These are phyloP conservation scores for Drosophila nr. fundita DNA, from an alignment of 2,888 invertebrate genomes.

Conservation along the genomic window DNA sequence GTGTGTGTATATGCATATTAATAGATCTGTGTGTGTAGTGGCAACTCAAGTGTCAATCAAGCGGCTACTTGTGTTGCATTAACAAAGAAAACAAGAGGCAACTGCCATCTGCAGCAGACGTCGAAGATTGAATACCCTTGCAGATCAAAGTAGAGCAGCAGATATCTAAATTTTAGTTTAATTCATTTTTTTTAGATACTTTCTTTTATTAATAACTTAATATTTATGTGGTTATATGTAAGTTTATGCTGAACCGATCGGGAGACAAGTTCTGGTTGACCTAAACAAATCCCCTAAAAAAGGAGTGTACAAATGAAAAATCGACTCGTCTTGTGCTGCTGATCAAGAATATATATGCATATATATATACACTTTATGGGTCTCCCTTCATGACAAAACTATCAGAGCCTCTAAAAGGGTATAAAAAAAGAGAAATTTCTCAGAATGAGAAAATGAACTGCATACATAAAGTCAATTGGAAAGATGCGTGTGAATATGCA, in stretches of 20 bases:
- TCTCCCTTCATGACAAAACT: background rate
- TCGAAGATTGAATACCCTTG: background rate
- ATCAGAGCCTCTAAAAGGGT: background rate
- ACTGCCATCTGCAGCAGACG: background rate
- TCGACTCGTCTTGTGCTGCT: background rate
- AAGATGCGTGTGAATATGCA: constrained; percentile 29
- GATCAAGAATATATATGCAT: background rate
- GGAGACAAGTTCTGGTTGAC: background rate
- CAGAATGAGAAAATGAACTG: constrained; percentile 63
- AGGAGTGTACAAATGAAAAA: no score
- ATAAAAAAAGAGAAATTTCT: constrained; percentile 48
- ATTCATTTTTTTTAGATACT: background rate
- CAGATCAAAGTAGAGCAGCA: background rate
- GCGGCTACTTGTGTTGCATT: constrained; percentile 64
- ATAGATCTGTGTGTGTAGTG: constrained; percentile 26
- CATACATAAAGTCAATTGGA: constrained; percentile 53
- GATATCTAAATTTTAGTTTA: background rate
- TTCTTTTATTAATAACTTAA: background rate
- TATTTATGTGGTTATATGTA: background rate
- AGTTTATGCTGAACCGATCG: background rate
- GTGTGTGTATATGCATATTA: background rate
- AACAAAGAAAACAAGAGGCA: constrained; percentile 40
- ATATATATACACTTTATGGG: background rate
- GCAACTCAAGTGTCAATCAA: constrained; percentile 73
- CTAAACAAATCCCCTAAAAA: background rate